Evolutionary conservation across 2,888 invertebrate genomes (phyloP).

Genomic region (Drosophila setosimentum): DNA sequence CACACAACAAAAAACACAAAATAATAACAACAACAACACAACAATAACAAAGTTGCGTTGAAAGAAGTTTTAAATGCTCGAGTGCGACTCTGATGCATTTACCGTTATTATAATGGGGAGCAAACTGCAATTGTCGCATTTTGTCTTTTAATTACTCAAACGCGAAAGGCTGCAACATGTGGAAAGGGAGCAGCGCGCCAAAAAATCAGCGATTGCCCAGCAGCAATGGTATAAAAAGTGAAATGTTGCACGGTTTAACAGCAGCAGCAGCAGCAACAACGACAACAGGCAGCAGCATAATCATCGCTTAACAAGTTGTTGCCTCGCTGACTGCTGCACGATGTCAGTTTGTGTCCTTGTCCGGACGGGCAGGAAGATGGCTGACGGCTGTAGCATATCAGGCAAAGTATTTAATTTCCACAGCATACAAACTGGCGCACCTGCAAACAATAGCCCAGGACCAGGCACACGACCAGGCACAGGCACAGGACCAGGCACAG

Average conservation of each 20-base stretch:
- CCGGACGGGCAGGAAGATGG: neutral
- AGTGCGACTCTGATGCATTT: constrained; percentile 13
- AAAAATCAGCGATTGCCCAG: neutral
- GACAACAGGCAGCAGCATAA: constrained; percentile 16
- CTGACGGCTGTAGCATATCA: constrained; percentile 71
- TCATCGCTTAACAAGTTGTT: constrained; percentile 66
- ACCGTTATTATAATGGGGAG: constrained; percentile 51
- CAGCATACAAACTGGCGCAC: constrained; percentile 43
- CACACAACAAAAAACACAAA: constrained; percentile 1
- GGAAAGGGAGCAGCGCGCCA: constrained; percentile 12
- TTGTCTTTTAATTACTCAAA: constrained; percentile 66
- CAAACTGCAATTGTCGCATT: constrained; percentile 52
- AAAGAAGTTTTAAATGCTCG: constrained; percentile 26
- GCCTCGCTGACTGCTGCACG: constrained; percentile 35
- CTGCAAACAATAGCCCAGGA: constrained; percentile 13
- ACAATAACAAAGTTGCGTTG: constrained; percentile 10
- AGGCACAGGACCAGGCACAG: neutral
- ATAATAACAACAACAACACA: neutral
- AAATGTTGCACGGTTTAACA: constrained; percentile 59
- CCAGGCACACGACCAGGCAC: neutral
- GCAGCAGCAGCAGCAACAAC: constrained; percentile 11
- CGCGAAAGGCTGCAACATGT: constrained; percentile 29
- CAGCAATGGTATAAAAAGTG: constrained; percentile 56
- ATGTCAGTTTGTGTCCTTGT: constrained; percentile 35
- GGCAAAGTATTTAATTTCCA: constrained; percentile 80